Conservation (phyloP, 2,888 invertebrate genomes). For the Drosophila pseudotakahashii region DNA sequence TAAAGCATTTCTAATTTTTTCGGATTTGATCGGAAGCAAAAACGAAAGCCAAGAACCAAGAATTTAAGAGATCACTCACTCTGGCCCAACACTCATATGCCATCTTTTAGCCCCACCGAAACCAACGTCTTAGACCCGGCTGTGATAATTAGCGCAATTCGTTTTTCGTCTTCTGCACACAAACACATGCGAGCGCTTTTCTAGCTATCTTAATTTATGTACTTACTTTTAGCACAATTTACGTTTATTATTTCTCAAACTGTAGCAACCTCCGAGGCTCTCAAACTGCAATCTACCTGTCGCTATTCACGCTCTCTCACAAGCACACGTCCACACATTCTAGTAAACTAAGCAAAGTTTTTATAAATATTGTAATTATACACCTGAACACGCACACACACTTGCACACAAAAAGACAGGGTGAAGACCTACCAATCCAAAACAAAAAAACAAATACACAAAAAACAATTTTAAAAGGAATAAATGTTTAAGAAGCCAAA, state of each 20-base stretch:
- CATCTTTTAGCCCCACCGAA: slow-evolving; percentile 40
- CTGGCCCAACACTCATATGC: slow-evolving; percentile 1
- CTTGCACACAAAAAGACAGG: slow-evolving; percentile 73
- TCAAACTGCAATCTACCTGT: slow-evolving; percentile 42
- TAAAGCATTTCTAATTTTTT: too few relatives aligned
- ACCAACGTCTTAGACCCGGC: slow-evolving; percentile 84
- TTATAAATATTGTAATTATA: slow-evolving; percentile 75
- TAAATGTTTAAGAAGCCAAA: slow-evolving; percentile 64
- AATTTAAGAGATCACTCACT: background rate
- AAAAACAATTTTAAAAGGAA: slow-evolving; percentile 47
- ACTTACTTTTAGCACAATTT: slow-evolving; percentile 42
- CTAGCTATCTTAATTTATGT: slow-evolving; percentile 31
- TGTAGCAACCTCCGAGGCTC: slow-evolving; percentile 65
- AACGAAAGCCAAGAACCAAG: background rate
- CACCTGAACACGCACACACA: slow-evolving; percentile 58
- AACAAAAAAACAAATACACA: slow-evolving; percentile 10
- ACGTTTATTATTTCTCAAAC: slow-evolving; percentile 36
- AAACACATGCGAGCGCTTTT: slow-evolving; percentile 36
- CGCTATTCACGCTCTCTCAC: slow-evolving; percentile 42
- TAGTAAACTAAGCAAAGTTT: slow-evolving; percentile 71
- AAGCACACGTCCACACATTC: slow-evolving; percentile 68
- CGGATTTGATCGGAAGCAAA: background rate
- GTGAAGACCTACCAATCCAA: slow-evolving; percentile 65
- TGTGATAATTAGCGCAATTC: slow-evolving; percentile 84
- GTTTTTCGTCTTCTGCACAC: slow-evolving; percentile 52